Evolutionary conservation across 2,888 invertebrate species (phyloP).

Genomic region (Augiades crinisus): DNA sequence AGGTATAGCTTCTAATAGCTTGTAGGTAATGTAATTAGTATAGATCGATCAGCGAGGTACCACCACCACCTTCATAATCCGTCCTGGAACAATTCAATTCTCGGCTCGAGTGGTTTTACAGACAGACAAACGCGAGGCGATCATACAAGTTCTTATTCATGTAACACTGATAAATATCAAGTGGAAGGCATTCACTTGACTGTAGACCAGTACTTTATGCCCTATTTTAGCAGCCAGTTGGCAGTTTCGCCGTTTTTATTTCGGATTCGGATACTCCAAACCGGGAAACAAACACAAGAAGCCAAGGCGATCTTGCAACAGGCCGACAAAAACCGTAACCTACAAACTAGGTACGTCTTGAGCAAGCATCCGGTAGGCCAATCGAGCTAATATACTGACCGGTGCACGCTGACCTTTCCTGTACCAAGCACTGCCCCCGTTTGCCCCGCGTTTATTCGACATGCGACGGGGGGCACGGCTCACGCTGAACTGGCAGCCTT

Average conservation of each 20-base stretch:
- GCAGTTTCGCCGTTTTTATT: constrained; percentile 1
- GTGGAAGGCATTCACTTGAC: no score
- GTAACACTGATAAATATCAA: no score
- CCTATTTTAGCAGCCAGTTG: not conserved
- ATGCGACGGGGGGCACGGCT: constrained; percentile 35
- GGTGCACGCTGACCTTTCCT: constrained; percentile 46
- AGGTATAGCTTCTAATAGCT: no score
- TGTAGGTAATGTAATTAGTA: no score
- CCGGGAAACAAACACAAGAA: constrained; percentile 18
- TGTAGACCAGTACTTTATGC: no score
- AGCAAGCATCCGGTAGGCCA: constrained; percentile 73
- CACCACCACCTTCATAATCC: no score
- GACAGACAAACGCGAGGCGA: no score
- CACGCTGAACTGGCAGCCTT: constrained; percentile 17
- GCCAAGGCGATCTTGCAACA: constrained; percentile 26
- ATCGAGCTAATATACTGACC: constrained; percentile 71
- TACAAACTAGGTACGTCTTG: constrained; percentile 63
- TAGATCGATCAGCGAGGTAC: no score
- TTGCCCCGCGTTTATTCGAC: constrained; percentile 26
- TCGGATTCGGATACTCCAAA: constrained; percentile 14
- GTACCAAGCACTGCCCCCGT: constrained; percentile 34
- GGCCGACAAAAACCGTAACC: constrained; percentile 40
- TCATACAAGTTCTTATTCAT: no score
- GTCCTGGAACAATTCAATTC: no score
- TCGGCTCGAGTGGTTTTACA: no score